Evolutionary conservation across 2,888 invertebrate genomes (phyloP).

Genomic region (Prosapia bicincta): DNA sequence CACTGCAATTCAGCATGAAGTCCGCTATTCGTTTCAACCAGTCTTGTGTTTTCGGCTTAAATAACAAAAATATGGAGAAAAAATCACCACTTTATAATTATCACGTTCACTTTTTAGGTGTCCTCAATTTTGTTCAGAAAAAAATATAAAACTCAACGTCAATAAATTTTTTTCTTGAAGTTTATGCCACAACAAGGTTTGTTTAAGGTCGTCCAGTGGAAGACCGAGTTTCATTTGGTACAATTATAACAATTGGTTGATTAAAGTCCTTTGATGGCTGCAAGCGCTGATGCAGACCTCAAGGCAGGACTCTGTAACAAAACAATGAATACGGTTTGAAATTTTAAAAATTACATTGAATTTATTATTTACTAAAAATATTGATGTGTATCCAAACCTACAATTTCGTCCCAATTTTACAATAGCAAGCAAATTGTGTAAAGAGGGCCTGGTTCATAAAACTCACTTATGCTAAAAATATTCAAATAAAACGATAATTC

Average conservation of each 20-base stretch:
- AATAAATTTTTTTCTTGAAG: not conserved
- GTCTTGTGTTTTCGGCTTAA: not conserved
- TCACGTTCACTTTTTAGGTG: not conserved
- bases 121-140: not conserved
- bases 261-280: slow-evolving; percentile 10
- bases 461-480: no score
- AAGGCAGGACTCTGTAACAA: not conserved
- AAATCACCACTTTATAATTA: not conserved
- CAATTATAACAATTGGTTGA: slow-evolving; percentile 17
- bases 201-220: slow-evolving; percentile 19
- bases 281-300: not conserved
- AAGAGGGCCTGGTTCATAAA: no score
- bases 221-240: slow-evolving; percentile 28
- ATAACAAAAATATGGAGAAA: not conserved
- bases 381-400: no score
- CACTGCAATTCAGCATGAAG: not conserved
- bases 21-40: not conserved
- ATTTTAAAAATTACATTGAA: no score
- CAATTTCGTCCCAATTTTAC: no score
- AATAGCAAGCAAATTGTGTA: no score
- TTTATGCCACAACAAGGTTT: not conserved
- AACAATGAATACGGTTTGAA: no score
- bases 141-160: not conserved
- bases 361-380: no score
- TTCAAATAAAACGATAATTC: no score